Base-by-base conservation (phyloP, 2,797 vertebrate genomes). In the Clarias laeviceps region DNA sequence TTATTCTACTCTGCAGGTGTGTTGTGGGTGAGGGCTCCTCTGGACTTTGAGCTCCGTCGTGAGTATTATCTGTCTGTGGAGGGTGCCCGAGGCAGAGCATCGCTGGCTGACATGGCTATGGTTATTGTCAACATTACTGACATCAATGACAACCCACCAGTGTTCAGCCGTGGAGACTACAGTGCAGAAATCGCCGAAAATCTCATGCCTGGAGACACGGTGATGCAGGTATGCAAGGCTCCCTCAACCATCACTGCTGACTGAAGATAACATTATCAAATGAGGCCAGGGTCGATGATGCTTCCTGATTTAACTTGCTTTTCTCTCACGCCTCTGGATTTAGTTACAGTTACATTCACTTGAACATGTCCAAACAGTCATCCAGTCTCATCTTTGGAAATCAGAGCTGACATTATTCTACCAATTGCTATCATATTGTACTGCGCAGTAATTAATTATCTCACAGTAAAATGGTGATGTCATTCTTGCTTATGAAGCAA, bases 81-180 rank as follows among this genome's bases (percentile, higher is more conserved):
- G 87, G 98, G 97, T 20, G 95, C 93, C 0, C 95, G 97, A 3
- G 96, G 95, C 59, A 95, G 94, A 89, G 95, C 96, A 5, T 93
- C 96, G 29, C 94, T 98, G 86, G 96, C 93, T 0, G 98, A 99
- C 82, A 92, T 96, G 85, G 95, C 96, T 89, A 97, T 94, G 11
- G 93, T 99, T 0, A 92, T 98, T 88, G 93, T 99, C 91, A 98
- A 97, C 72, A 91, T 99, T 90, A 99, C 96, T 0, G 98, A 99
- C 68, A 90, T 97, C 82, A 99, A 99, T 0, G 98, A 99, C 90
- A 96, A 99, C 1, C 72, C 92, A 0, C 98, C 98, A 0, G 92
- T 91, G 83, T 99, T 99, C 85, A 90, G 90, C 79, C 95, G 92
- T 74, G 94, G 94, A 1, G 93, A 93, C 88, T 97, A 98, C 89